Percentiles rank a stretch among this genome's conserved stretches.
Evolutionary conservation across 2,888 invertebrate genomes (phyloP).

Genomic region (Sussaba pulchella): DNA sequence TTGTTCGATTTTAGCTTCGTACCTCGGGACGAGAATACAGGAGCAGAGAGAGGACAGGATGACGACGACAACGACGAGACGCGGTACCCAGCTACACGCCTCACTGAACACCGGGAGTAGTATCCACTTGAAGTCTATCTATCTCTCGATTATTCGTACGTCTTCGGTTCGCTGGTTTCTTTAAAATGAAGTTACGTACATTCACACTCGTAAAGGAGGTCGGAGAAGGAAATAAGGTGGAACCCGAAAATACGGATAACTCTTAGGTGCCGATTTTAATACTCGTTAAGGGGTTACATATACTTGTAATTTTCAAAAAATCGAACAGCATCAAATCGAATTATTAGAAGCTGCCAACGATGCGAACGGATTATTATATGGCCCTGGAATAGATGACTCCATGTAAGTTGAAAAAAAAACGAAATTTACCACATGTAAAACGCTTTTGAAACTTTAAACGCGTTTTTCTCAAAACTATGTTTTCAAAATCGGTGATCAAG

Average conservation of each 20-base stretch:
- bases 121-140: conserved; percentile 38
- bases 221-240: not conserved
- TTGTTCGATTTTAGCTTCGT: conserved; percentile 32
- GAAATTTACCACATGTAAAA: no score
- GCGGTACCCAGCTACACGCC: conserved; percentile 11
- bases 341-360: no score
- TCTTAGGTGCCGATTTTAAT: not conserved
- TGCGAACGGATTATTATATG: no score
- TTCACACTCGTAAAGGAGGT: conserved; percentile 5
- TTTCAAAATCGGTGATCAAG: no score
- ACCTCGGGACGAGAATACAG: conserved; percentile 10
- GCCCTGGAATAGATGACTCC: no score
- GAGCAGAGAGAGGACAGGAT: not conserved
- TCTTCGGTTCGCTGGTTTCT: conserved; percentile 11
- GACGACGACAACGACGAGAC: conserved; percentile 31
- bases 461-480: no score
- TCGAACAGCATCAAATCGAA: no score
- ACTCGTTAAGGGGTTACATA: no score
- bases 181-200: conserved; percentile 3
- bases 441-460: no score
- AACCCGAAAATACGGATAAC: not conserved
- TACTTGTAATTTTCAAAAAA: no score
- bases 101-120: conserved; percentile 44
- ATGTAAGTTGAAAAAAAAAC: no score
- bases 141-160: conserved; percentile 10